Conservation (phyloP, 2,797 vertebrate species). For the Pteropus rufus region DNA sequence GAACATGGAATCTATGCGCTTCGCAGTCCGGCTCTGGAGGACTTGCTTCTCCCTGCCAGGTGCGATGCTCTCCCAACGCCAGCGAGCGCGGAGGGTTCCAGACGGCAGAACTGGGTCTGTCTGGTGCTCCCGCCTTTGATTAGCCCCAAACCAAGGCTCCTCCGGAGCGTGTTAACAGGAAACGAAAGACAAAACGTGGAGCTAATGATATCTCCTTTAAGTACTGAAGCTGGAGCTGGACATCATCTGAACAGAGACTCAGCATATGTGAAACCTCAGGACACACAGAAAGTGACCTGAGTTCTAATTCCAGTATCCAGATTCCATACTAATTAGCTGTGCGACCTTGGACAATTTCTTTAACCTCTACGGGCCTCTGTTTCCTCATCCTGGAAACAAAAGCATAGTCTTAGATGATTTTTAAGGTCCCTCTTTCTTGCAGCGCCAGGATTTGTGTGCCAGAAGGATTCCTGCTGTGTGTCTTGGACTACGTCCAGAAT, state of each 20-base stretch:
- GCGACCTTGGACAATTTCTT: background rate
- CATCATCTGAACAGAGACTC: background rate
- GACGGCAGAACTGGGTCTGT: background rate
- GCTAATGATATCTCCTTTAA: background rate
- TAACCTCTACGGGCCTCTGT: background rate
- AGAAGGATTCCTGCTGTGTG: slow-evolving; percentile 63
- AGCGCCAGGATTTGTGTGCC: background rate
- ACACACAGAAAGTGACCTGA: background rate
- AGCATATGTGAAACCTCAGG: background rate
- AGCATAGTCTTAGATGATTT: background rate
- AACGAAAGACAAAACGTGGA: background rate
- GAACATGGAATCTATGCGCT: background rate
- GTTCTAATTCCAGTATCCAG: background rate
- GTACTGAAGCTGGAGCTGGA: background rate
- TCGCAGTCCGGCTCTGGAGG: background rate
- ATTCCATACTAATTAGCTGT: background rate
- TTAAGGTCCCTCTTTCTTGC: slow-evolving; percentile 34
- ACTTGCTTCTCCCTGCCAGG: too few relatives aligned
- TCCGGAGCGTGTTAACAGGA: background rate
- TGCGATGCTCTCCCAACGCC: rapidly evolving
- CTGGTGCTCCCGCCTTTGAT: background rate
- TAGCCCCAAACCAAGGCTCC: background rate
- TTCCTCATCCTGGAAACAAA: slow-evolving; percentile 54
- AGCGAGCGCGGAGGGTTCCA: background rate
- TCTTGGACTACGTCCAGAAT: slow-evolving; percentile 21